These are phyloP conservation scores for Paralichthys olivaceus DNA, from an alignment of 2,113 vertebrate genomes.

Conservation along the genomic window DNA sequence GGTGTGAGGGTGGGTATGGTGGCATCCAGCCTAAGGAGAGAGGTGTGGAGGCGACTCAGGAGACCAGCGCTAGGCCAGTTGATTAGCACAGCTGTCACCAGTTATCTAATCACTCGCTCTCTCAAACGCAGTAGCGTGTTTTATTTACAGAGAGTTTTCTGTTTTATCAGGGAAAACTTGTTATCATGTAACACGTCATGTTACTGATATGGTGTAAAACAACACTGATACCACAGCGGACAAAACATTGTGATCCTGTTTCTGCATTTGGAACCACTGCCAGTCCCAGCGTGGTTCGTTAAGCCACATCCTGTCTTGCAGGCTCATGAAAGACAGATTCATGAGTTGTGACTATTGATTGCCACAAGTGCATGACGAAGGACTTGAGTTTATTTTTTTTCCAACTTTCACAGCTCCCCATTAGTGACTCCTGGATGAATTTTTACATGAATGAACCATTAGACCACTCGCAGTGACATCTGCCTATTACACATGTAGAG, in stretches of 20 bases:
- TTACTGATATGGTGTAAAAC: not conserved
- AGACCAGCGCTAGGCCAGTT: no score
- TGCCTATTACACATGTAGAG: conserved; percentile 19
- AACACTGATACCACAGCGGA: not conserved
- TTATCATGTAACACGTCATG: not conserved
- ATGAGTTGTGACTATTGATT: not conserved
- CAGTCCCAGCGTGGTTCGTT: not conserved
- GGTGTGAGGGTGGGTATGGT: no score
- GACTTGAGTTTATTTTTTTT: not conserved
- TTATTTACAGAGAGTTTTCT: no score
- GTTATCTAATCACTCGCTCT: no score
- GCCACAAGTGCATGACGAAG: not conserved
- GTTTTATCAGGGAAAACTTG: not conserved
- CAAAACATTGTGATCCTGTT: not conserved
- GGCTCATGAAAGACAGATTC: conserved; percentile 3
- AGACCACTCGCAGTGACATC: not conserved
- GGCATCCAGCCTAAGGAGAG: no score
- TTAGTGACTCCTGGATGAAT: not conserved
- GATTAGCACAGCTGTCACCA: no score
- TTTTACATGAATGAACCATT: conserved; percentile 14
- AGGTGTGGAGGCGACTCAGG: no score
- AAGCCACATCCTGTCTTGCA: not conserved
- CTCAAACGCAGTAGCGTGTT: no score
- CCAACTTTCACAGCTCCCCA: not conserved
- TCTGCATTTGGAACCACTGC: not conserved